A percentile compares a stretch with the other conserved stretches of the same genome.
phyloP scores from a whole-genome alignment of 2,113 vertebrate genomes.

The Sciurus niger region DNA sequence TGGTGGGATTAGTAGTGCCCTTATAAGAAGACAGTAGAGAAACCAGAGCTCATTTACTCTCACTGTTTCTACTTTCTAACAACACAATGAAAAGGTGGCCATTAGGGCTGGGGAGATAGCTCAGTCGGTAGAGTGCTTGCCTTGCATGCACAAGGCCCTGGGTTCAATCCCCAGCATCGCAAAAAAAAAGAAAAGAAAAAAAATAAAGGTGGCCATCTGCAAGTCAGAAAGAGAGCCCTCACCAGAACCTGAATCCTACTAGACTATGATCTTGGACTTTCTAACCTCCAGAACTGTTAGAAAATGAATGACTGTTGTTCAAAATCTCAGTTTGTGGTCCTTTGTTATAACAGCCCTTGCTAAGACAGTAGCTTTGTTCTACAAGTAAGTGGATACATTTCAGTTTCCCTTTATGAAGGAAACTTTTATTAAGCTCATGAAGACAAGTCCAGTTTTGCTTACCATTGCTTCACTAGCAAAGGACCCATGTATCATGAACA shows the following conservation, averaged over 20 bases:
- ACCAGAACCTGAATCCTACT: neutral
- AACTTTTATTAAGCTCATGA: neutral
- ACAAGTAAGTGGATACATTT: neutral
- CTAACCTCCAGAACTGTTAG: neutral
- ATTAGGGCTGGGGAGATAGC: too few relatives aligned
- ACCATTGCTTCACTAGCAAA: neutral
- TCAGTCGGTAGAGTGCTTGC: too few relatives aligned
- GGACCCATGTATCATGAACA: neutral
- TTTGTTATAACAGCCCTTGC: neutral
- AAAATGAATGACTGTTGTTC: neutral
- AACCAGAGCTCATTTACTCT: neutral
- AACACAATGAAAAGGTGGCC: neutral
- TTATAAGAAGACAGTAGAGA: neutral
- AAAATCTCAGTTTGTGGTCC: neutral
- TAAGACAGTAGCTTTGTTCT: neutral
- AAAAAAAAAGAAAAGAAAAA: too few relatives aligned
- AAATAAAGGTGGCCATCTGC: neutral
- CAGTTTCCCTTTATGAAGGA: neutral
- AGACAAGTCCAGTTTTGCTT: neutral
- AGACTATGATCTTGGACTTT: neutral
- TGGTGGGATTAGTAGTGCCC: neutral
- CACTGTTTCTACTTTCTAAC: neutral
- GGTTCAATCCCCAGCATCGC: too few relatives aligned
- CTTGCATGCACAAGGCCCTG: too few relatives aligned
- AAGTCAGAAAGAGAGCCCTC: neutral